Evolutionary conservation across 2,113 vertebrate genomes (phyloP), one percentile per base, ranked within the genome.

Genomic region (Coryphaenoides rupestris): DNA sequence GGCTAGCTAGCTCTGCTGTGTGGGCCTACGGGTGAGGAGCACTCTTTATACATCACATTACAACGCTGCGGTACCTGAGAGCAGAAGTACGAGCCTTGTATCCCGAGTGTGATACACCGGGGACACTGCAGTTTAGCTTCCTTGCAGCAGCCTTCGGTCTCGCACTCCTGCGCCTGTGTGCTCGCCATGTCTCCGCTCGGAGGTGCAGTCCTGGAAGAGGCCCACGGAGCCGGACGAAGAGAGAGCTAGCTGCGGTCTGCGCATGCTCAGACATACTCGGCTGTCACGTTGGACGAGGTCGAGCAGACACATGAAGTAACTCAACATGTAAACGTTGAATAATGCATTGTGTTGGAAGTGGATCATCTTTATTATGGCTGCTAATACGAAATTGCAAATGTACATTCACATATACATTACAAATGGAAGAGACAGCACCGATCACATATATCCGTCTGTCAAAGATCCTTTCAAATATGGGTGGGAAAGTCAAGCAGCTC

Each of bases 41-140:
- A 2, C 40, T 7, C 5, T 19, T 16, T 58, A 65, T 23, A 4
- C 52, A 26, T 24, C 4, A 21, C 58, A 3, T 19, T 3, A n/a
- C 3, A 54, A 68, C n/a, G 63, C 19, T 57, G 23, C 71, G 3
- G 63, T 86, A 98, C 96, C 96, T 98, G 96, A n/a, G 95, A 98
- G 72, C 96, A 98, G 91, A 99, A 99, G 83, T 96, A 98, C 21
- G 95, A 99, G 74, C 95, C 95, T 74, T 95, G 94, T 67, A 99
- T 96, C 17, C 94, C 96, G 72, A 99, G 94, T 88, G 98, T 98
- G 89, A 98, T 93, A 86, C 96, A 99, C 80, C 95, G 96, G 26
- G 96, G 96, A 71, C 96, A 98, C 87, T 99, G 96, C 64, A 99
- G 94, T 85, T 98, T 98, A 78, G 96, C 95, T 86, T 96, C 95